Conservation (phyloP, 2,113 vertebrate species). For the Oryzias javanicus region DNA sequence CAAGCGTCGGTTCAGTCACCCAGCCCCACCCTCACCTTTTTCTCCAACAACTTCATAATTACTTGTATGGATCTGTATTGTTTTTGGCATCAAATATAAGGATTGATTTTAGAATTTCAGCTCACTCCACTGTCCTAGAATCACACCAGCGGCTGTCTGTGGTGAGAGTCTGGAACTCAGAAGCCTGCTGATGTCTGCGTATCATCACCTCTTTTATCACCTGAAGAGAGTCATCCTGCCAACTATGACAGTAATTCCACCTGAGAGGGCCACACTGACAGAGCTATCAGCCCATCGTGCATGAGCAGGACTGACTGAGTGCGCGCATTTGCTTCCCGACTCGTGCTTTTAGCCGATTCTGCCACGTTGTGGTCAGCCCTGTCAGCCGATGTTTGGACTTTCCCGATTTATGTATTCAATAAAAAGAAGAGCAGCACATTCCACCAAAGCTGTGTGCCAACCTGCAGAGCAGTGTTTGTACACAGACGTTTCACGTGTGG, state of each 20-base stretch:
- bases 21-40: neutral
- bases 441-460: conserved; percentile 55
- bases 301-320: conserved; percentile 42
- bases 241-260: conserved; percentile 76
- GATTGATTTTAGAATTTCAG: conserved; percentile 43
- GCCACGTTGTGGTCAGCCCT: conserved; percentile 17
- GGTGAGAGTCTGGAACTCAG: conserved; percentile 60
- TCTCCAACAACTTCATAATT: conserved; percentile 26
- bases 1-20: neutral
- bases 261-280: conserved; percentile 69
- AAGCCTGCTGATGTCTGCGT: conserved; percentile 64
- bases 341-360: conserved; percentile 30
- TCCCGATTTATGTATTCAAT: conserved; percentile 62
- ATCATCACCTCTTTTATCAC: conserved; percentile 78
- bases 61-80: conserved; percentile 40
- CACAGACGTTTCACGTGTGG: conserved; percentile 36
- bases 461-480: conserved; percentile 54
- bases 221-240: conserved; percentile 69
- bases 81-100: conserved; percentile 22
- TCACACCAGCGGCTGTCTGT: conserved; percentile 40
- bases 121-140: conserved; percentile 42
- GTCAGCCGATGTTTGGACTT: conserved; percentile 58
- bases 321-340: conserved; percentile 23
- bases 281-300: conserved; percentile 52
- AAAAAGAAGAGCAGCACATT: conserved; percentile 54